phyloP scores from a whole-genome alignment of 2,113 vertebrate genomes.

The Rhegmatorhina hoffmannsi region DNA sequence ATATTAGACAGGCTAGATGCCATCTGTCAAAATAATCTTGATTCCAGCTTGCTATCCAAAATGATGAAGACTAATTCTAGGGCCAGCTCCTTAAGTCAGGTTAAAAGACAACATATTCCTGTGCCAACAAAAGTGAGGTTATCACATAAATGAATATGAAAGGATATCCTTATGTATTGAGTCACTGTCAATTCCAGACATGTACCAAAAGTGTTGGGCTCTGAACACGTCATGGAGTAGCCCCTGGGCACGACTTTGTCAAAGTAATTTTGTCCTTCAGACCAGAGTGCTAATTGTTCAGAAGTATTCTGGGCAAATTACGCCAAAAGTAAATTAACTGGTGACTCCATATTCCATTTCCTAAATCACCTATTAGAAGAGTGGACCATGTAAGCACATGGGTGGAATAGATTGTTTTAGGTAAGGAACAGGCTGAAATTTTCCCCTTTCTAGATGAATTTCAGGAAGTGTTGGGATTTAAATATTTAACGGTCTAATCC shows the following conservation, averaged over 20 bases:
- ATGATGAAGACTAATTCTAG: conserved; percentile 26
- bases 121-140: conserved; percentile 56
- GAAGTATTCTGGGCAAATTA: conserved; percentile 16
- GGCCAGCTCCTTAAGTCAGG: conserved; percentile 57
- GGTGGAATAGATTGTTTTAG: background rate
- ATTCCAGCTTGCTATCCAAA: conserved; percentile 49
- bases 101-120: conserved; percentile 42
- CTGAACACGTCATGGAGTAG: background rate
- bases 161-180: conserved; percentile 24
- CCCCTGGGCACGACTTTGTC: background rate
- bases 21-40: conserved; percentile 66
- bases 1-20: conserved; percentile 55
- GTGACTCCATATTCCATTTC: background rate
- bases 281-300: conserved; percentile 23
- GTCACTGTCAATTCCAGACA: conserved; percentile 38
- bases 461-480: conserved; percentile 48
- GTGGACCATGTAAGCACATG: background rate
- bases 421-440: background rate
- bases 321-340: conserved; percentile 3
- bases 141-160: conserved; percentile 23
- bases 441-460: conserved; percentile 31
- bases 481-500: conserved; percentile 46
- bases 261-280: conserved; percentile 54
- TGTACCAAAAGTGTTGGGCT: background rate
- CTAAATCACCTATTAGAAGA: background rate